Conservation (phyloP, 35 echinoderm and acorn worm species). For the Stichopus chloronotus region DNA sequence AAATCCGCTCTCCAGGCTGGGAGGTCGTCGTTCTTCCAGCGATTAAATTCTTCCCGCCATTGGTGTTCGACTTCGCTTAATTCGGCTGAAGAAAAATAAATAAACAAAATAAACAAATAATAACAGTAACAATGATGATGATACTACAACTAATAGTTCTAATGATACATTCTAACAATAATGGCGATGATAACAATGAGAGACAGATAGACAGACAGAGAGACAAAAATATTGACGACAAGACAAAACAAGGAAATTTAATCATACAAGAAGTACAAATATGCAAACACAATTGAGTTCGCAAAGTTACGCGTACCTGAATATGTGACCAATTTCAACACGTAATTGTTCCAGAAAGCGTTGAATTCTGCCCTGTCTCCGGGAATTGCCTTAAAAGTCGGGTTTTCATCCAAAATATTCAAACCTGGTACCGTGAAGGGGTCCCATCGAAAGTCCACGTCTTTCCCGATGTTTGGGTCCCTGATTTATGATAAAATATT, state of each 20-base stretch:
- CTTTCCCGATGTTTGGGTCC: slow-evolving; percentile 2
- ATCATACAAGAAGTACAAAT: too few relatives aligned
- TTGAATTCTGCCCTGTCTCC: slow-evolving; percentile 36
- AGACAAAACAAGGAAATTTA: too few relatives aligned
- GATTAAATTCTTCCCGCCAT: slow-evolving; percentile 42
- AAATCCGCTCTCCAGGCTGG: slow-evolving; percentile 14
- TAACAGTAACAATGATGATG: neutral
- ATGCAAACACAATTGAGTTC: too few relatives aligned
- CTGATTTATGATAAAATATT: neutral
- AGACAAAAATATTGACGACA: too few relatives aligned
- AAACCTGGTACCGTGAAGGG: slow-evolving; percentile 40
- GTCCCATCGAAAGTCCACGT: slow-evolving; percentile 5
- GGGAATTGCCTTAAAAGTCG: neutral
- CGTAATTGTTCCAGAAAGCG: slow-evolving; percentile 46
- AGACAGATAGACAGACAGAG: too few relatives aligned
- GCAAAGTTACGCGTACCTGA: neutral
- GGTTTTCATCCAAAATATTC: slow-evolving; percentile 23
- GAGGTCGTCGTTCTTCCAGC: slow-evolving; percentile 44
- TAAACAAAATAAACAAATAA: neutral
- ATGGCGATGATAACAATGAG: too few relatives aligned
- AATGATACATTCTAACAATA: too few relatives aligned
- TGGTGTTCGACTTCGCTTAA: slow-evolving; percentile 2
- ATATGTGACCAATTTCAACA: slow-evolving; percentile 6
- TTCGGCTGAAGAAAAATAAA: neutral
- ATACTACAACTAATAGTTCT: too few relatives aligned